phyloP scores from a whole-genome alignment of 2,113 vertebrate species.

The Chlamydotis undulata region DNA sequence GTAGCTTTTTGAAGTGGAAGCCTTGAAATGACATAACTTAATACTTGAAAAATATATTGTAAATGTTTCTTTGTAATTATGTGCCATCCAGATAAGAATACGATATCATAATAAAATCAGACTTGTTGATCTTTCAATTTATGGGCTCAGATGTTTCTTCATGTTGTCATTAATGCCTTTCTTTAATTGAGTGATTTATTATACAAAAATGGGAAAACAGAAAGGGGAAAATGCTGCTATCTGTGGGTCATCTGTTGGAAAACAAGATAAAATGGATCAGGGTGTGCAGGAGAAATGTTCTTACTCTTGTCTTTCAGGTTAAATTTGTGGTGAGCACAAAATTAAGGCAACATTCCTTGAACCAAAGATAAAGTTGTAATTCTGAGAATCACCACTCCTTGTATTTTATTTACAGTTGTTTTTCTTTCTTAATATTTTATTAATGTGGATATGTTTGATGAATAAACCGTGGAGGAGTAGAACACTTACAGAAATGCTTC shows the following conservation, averaged over 20 bases:
- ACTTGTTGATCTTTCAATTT: slow-evolving; percentile 77
- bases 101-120: slow-evolving; percentile 75
- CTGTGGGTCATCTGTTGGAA: background rate
- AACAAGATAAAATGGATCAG: background rate
- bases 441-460: background rate
- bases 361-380: background rate
- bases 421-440: background rate
- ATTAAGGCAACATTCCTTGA: background rate
- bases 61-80: slow-evolving; percentile 81
- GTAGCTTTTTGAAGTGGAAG: slow-evolving; percentile 81
- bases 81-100: slow-evolving; percentile 77
- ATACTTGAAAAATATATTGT: slow-evolving; percentile 82
- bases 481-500: background rate
- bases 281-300: background rate
- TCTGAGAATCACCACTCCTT: background rate
- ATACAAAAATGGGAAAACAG: background rate
- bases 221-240: slow-evolving; percentile 18
- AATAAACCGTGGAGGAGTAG: background rate
- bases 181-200: slow-evolving; percentile 28
- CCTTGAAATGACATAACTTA: slow-evolving; percentile 79
- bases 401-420: background rate
- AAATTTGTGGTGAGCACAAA: background rate
- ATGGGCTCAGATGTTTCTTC: slow-evolving; percentile 76
- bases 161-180: slow-evolving; percentile 12
- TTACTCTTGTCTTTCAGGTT: background rate